Evolutionary conservation across 2,113 vertebrate genomes (phyloP), one percentile per base, ranked within the genome.

Genomic region (Ramphastos sulfuratus): DNA sequence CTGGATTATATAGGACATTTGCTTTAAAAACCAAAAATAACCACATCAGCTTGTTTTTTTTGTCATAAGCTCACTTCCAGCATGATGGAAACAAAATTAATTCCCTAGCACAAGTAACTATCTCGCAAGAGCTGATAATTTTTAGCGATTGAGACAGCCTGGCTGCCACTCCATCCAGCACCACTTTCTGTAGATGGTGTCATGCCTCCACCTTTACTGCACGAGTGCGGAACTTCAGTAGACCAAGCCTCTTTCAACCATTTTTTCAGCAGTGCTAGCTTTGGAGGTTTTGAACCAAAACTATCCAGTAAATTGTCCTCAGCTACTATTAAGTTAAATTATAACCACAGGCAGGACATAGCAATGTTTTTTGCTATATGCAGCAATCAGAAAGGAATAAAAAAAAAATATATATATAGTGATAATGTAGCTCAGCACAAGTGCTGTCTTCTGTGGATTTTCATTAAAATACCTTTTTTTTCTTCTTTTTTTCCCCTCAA

Each of bases 211-310:
- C 31, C 72, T 94, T 56, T 19, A 16, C 13, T 3, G 18, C 33
- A 60, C 0, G 0, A 56, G 23, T 7, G 17, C 12, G 35, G n/a
- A 85, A 35, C 31, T 65, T 15, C 3, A 35, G 23, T 10, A 85
- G 21, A 39, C 35, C 19, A 56, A 59, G 8, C 25, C 66, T 3
- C 33, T 90, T 86, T 54, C 60, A 33, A 12, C 25, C 25, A 48
- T 39, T 54, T 54, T 82, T 89, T 54, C 73, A 90, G 52, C 4
- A 19, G 28, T 25, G 82, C 59, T 42, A 71, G 25, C 20, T 67
- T 73, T 64, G 59, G 82, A 77, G 64, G 4, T 85, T 85, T 58
- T 31, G 10, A 16, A 83, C 24, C 3, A 11, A 94, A 88, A 76
- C 12, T 59, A 71, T 27, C 21, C 10, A 72, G 27, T 59, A 52